Evolutionary conservation across 2,797 vertebrate genomes (phyloP).

Genomic region (Hipposideros larvatus): DNA sequence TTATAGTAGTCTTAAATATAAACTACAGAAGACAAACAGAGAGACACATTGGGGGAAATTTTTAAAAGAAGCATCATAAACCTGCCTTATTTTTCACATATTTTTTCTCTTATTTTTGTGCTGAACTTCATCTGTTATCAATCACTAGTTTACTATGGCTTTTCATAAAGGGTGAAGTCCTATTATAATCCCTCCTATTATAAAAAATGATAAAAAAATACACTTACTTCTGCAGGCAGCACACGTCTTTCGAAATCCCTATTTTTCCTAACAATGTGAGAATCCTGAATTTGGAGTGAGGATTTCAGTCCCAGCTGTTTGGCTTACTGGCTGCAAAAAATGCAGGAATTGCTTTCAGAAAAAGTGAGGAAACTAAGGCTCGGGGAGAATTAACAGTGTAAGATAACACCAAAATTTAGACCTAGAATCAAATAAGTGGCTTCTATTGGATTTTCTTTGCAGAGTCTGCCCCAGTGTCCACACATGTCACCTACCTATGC

Average conservation of each 20-base stretch:
- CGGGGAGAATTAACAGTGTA: not conserved
- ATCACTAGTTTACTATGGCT: not conserved
- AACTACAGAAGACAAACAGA: not conserved
- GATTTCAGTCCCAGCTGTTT: not conserved
- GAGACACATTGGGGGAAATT: not conserved
- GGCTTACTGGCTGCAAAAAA: not conserved
- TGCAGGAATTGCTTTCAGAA: not conserved
- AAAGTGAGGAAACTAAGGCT: not conserved
- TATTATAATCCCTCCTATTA: slow-evolving; percentile 11
- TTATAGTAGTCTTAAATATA: not conserved
- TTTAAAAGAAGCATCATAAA: not conserved
- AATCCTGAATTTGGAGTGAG: not conserved
- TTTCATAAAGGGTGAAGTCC: not conserved
- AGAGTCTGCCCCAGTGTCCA: not conserved
- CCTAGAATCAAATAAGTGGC: not conserved
- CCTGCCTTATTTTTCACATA: not conserved
- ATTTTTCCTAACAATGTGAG: not conserved
- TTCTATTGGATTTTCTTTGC: not conserved
- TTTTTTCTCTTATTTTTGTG: not conserved
- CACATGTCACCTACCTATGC: not conserved
- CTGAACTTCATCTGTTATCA: not conserved
- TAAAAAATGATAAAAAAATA: slow-evolving; percentile 2
- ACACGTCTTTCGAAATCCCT: not conserved
- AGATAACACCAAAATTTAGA: not conserved
- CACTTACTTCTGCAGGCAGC: not conserved